Conservation (phyloP, 2,888 invertebrate genomes). For the Thymelicus acteon region DNA sequence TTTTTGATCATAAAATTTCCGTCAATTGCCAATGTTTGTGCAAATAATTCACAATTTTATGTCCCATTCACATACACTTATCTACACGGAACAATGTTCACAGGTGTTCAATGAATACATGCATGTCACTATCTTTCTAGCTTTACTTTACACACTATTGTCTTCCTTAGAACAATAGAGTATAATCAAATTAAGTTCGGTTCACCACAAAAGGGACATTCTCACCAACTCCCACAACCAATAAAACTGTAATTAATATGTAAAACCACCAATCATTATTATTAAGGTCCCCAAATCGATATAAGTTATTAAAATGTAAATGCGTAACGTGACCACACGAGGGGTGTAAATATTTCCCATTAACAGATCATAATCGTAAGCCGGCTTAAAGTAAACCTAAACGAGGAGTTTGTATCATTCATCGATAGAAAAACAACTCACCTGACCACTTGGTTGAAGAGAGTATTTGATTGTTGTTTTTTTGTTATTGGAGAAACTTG, state of each 20-base stretch:
- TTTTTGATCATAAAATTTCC: not conserved
- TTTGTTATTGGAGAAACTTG: no score
- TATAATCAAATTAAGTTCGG: constrained; percentile 62
- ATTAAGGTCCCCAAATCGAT: constrained; percentile 14
- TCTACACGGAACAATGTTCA: constrained; percentile 43
- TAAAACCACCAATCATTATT: constrained; percentile 44
- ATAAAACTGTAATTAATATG: not conserved
- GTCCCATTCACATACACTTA: constrained; percentile 37
- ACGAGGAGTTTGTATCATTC: constrained; percentile 17
- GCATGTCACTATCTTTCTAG: constrained; percentile 25
- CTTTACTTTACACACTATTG: constrained; percentile 47
- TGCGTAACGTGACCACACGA: constrained; percentile 19
- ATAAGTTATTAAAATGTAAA: constrained; percentile 24
- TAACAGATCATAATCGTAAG: constrained; percentile 34
- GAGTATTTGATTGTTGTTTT: no score
- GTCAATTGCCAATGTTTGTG: constrained; percentile 9
- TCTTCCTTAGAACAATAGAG: constrained; percentile 57
- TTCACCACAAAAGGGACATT: constrained; percentile 50
- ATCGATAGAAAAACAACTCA: constrained; percentile 9
- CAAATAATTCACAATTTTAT: constrained; percentile 35
- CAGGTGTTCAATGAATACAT: constrained; percentile 50
- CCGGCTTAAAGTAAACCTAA: constrained; percentile 13
- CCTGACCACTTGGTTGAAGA: constrained; percentile 8
- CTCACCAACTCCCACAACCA: constrained; percentile 51
- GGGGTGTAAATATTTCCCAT: constrained; percentile 24